Conservation (phyloP, 2,888 invertebrate genomes). For the Chrysodeixis includens region DNA sequence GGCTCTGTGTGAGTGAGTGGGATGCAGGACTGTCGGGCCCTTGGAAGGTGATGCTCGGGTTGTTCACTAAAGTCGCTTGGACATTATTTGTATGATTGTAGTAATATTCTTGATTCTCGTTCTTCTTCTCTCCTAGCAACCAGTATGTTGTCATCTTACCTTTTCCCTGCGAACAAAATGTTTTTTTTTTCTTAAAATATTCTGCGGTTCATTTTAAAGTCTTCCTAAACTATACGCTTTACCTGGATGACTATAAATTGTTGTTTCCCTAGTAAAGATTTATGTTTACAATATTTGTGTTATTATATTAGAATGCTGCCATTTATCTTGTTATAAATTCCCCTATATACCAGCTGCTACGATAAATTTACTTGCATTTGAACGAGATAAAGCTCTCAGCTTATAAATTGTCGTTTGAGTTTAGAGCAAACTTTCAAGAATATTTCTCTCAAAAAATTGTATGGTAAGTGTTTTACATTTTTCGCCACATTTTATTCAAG, state of each 20-base stretch:
- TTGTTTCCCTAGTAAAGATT: slow-evolving; percentile 20
- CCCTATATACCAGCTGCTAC: slow-evolving; percentile 19
- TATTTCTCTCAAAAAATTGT: background rate
- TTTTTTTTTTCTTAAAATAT: too few relatives aligned
- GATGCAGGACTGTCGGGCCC: slow-evolving; percentile 86
- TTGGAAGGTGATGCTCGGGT: slow-evolving; percentile 86
- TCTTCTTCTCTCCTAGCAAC: slow-evolving; percentile 92
- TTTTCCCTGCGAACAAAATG: slow-evolving; percentile 91
- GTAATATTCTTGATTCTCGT: slow-evolving; percentile 58
- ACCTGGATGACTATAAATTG: slow-evolving; percentile 17
- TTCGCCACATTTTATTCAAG: background rate
- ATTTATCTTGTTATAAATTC: slow-evolving; percentile 34
- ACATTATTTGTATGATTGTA: slow-evolving; percentile 63
- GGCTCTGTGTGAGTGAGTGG: slow-evolving; percentile 79
- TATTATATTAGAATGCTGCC: slow-evolving; percentile 26
- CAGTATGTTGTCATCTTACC: slow-evolving; percentile 97
- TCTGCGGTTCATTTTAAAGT: background rate
- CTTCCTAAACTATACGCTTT: background rate
- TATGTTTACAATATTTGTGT: slow-evolving; percentile 25
- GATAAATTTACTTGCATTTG: slow-evolving; percentile 28
- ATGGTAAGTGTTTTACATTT: background rate
- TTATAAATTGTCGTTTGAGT: slow-evolving; percentile 27
- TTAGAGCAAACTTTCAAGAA: slow-evolving; percentile 12
- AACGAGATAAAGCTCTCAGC: slow-evolving; percentile 31
- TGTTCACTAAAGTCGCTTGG: slow-evolving; percentile 67